Conservation (phyloP, 30 jellyfish, hydroid and myxozoan genomes). For the Turritopsis rubra region DNA sequence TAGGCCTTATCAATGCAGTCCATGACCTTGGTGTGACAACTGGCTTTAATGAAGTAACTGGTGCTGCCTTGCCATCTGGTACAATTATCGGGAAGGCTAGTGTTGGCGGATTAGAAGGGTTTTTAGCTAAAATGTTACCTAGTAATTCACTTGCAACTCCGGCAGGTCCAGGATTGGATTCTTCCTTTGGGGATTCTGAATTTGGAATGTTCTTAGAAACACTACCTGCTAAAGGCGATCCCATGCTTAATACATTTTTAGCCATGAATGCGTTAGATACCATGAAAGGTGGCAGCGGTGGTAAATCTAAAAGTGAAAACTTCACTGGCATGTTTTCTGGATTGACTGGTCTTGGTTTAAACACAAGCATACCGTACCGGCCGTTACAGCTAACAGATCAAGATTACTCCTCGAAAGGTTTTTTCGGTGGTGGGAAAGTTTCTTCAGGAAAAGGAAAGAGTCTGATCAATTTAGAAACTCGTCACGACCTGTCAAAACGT, state of each 20-base stretch:
- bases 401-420: neutral
- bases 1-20: constrained; percentile 7
- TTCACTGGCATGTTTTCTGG: constrained; percentile 22
- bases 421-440: constrained; percentile 9
- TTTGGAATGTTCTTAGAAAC: constrained; percentile 8
- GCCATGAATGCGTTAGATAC: constrained; percentile 12
- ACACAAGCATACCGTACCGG: neutral
- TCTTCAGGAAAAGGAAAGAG: neutral
- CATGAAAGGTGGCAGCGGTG: constrained; percentile 21
- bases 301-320: neutral
- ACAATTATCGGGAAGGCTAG: constrained; percentile 4
- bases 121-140: neutral
- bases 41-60: constrained; percentile 11
- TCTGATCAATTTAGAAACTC: neutral
- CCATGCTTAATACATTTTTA: constrained; percentile 1
- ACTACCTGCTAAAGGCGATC: constrained; percentile 11
- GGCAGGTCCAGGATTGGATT: neutral
- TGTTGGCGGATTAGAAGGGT: constrained; percentile 18
- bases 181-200: neutral
- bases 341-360: neutral
- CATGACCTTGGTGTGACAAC: constrained; percentile 25
- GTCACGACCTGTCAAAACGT: neutral
- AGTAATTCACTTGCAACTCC: neutral
- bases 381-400: constrained; percentile 2
- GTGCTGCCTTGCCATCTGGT: neutral